Percentiles rank a stretch among this genome's conserved stretches.
Evolutionary conservation across 1,140 invertebrate genomes (phyloP).

Genomic region (Himalopsyche phryganea): DNA sequence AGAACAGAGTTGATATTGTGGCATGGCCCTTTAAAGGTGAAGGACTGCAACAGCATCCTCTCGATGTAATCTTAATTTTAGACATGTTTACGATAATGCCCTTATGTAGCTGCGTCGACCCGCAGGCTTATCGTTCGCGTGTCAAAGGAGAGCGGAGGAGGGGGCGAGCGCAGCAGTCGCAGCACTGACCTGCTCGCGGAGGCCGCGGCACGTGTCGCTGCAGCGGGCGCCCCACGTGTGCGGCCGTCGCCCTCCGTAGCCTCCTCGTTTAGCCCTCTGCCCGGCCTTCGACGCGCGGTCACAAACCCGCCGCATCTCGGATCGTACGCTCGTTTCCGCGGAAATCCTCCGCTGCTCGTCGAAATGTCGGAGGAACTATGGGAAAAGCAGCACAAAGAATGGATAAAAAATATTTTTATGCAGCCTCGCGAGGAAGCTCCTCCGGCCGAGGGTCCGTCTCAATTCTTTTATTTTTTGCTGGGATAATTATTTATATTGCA

Average conservation of each 20-base stretch:
- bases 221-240: slow-evolving; percentile 43
- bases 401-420: slow-evolving; percentile 34
- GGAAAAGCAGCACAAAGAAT: slow-evolving; percentile 35
- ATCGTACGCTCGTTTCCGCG: slow-evolving; percentile 29
- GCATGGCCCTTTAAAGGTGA: too few species aligned
- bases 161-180: slow-evolving; percentile 25
- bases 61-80: too few species aligned
- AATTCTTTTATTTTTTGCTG: background rate
- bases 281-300: slow-evolving; percentile 37
- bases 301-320: slow-evolving; percentile 10
- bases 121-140: too few species aligned
- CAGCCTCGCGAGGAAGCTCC: slow-evolving; percentile 15
- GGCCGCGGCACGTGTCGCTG: slow-evolving; percentile 33
- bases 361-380: slow-evolving; percentile 32
- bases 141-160: slow-evolving; percentile 18
- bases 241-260: slow-evolving; percentile 40
- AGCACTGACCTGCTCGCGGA: slow-evolving; percentile 34
- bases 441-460: slow-evolving; percentile 11
- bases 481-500: background rate
- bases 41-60: too few species aligned
- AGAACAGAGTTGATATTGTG: too few species aligned
- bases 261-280: slow-evolving; percentile 40
- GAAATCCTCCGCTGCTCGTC: background rate
- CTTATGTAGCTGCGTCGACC: too few species aligned
- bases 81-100: too few species aligned